Conservation (phyloP, 2,113 vertebrate genomes). For the Pelmatolapia mariae region DNA sequence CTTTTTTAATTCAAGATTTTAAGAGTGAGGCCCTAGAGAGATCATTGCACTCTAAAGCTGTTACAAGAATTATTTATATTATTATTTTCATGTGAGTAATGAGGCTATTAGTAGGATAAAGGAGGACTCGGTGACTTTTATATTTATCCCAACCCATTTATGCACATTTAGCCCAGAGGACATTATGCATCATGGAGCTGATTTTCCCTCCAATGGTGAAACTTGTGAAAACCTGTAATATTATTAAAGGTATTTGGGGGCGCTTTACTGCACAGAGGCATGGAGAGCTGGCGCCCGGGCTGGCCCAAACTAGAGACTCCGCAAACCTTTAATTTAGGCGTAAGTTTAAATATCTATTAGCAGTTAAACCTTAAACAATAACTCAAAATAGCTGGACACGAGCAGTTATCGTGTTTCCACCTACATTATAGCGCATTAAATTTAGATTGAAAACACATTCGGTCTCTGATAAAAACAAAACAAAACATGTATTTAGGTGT, state of each 20-base stretch:
- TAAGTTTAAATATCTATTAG: background rate
- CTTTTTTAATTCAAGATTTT: background rate
- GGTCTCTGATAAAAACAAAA: fast-evolving
- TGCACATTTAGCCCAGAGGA: background rate
- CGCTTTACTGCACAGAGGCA: background rate
- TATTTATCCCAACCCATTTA: background rate
- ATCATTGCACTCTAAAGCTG: background rate
- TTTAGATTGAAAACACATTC: background rate
- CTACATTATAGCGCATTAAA: background rate
- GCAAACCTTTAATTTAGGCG: background rate
- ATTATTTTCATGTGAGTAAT: background rate
- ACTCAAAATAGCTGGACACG: background rate
- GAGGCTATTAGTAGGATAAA: background rate
- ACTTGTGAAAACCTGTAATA: background rate
- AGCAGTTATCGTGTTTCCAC: fast-evolving
- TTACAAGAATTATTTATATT: background rate
- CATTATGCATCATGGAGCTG: background rate
- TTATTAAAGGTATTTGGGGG: background rate
- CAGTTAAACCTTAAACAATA: background rate
- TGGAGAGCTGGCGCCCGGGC: no score
- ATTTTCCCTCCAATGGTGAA: background rate
- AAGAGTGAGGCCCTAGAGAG: background rate
- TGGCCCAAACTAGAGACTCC: background rate
- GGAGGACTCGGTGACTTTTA: background rate
- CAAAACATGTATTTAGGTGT: fast-evolving